Evolutionary conservation across 2,113 vertebrate species (phyloP), one percentile per base, ranked within the genome.

Genomic region (Python bivittatus): DNA sequence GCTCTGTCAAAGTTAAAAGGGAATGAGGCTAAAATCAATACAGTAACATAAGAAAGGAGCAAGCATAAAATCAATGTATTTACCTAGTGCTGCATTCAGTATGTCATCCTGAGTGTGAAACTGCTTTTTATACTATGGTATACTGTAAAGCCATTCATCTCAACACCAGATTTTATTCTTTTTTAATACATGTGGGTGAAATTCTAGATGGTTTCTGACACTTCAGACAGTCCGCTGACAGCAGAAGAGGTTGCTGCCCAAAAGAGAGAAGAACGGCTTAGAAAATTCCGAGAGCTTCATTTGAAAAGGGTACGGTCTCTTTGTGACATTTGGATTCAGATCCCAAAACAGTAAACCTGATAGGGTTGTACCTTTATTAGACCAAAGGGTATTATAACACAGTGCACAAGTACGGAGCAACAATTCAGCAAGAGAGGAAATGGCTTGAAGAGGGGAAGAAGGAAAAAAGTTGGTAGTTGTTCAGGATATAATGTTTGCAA

Each of bases 251-350:
- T 95, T 61, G 94, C 96, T 0, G 97, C 97, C 13, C 95, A 97
- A 94, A 98, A 98, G 93, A 98, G 99, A 94, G 99, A 99, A 92
- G 98, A 97, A 23, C 97, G 98, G 38, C 97, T 99, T 27, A 97
- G 98, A 2, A 99, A 98, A 89, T 99, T 99, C 95, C 95, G 99
- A 33, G 99, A 99, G 95, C 97, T 99, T 1, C 99, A 99, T 93
- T 96, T 99, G 92, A 99, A 98, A 96, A 98, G 98, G 97, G 99
- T 99, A 88, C 56, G 56, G 0, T 4, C 15, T n/a, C 72, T 42
- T 79, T 79, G 72, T 42, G 33, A 23, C 17, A 42, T 79, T 79
- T 79, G 20, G 72, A 79, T 79, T 42, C 33, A 79, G 22, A 33
- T 38, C 68, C 68, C 33, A 42, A 2, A 79, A 42, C 7, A 79